Conservation (phyloP, 1,140 invertebrate genomes). For the Eueides isabella region DNA sequence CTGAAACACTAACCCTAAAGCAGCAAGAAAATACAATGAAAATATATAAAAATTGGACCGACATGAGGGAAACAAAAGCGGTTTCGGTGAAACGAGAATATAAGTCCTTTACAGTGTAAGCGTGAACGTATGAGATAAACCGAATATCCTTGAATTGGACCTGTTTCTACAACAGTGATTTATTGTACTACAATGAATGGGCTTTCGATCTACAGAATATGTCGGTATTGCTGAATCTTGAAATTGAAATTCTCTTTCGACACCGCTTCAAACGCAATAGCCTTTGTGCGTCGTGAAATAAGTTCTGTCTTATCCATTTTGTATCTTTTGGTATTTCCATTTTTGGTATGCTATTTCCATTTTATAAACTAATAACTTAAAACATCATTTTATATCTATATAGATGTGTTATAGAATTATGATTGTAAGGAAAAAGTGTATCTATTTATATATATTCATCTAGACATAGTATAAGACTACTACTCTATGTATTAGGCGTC, state of each 20-base stretch:
- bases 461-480: too few species aligned
- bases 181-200: constrained; percentile 29
- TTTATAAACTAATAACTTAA: not conserved
- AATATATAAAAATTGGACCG: not conserved
- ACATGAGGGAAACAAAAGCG: not conserved
- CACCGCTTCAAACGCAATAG: constrained; percentile 20
- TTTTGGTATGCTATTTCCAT: not conserved
- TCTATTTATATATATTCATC: too few species aligned
- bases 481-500: too few species aligned
- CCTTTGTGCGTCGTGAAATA: constrained; percentile 19
- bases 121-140: constrained; percentile 15
- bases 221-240: constrained; percentile 22
- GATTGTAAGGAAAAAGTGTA: not conserved
- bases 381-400: not conserved
- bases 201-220: constrained; percentile 15
- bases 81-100: not conserved
- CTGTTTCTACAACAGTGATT: constrained; percentile 24
- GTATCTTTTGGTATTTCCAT: too few species aligned
- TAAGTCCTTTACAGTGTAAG: not conserved
- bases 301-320: not conserved
- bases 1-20: too few species aligned
- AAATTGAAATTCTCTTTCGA: constrained; percentile 31
- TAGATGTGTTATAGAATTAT: not conserved
- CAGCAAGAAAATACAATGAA: not conserved
- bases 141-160: constrained; percentile 19